Percentiles rank a stretch among this genome's conserved stretches.
Conservation (phyloP, 2,113 vertebrate genomes). For the Erythrolamprus reginae region DNA sequence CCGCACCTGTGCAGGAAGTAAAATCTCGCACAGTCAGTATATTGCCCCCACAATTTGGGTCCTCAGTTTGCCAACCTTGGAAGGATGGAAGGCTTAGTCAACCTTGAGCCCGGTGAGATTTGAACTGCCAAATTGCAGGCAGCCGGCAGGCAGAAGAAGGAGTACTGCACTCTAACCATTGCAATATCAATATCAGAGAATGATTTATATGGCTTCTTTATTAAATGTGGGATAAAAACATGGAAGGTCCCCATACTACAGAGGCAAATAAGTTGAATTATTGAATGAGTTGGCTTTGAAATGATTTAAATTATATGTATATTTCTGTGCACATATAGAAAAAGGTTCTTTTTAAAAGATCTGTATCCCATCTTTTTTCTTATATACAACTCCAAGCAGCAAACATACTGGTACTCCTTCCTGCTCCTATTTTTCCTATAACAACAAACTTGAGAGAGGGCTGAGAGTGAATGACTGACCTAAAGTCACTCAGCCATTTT, state of each 20-base stretch:
- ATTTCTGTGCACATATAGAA: not conserved
- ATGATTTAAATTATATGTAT: not conserved
- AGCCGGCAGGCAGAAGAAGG: too few relatives aligned
- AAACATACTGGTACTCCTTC: not conserved
- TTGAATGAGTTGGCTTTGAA: not conserved
- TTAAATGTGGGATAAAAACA: not conserved
- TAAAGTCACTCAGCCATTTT: not conserved
- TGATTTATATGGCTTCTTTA: not conserved
- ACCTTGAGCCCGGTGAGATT: too few relatives aligned
- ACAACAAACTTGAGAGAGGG: not conserved
- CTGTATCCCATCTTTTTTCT: too few relatives aligned
- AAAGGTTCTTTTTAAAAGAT: too few relatives aligned
- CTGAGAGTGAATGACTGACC: not conserved
- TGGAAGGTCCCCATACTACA: not conserved
- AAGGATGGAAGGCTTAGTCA: too few relatives aligned
- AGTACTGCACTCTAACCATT: too few relatives aligned
- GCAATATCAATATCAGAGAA: not conserved
- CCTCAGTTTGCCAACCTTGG: too few relatives aligned
- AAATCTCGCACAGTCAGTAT: too few relatives aligned
- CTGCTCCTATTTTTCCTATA: not conserved
- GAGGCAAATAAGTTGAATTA: not conserved
- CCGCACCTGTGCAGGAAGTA: too few relatives aligned
- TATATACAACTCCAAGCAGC: too few relatives aligned
- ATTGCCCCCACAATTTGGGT: too few relatives aligned
- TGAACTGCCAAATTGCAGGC: too few relatives aligned